A percentile compares a stretch with the other conserved stretches of the same genome.
Evolutionary conservation across 2,888 invertebrate genomes (phyloP).

Genomic region (Lamellibrachia columna): DNA sequence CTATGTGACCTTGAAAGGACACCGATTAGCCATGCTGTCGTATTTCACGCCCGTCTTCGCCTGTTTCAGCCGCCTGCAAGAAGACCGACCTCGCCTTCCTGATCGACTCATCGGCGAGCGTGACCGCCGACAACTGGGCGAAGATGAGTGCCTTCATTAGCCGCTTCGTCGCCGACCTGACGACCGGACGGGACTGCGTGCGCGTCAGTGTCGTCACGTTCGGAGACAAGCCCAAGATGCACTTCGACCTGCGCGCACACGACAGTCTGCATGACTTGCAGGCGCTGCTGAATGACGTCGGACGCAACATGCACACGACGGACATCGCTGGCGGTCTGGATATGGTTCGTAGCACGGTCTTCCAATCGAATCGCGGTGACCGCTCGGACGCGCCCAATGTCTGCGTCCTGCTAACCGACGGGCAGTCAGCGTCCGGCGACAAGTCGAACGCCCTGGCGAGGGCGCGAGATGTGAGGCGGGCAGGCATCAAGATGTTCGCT

Average conservation of each 20-base stretch:
- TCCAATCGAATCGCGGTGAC: slow-evolving; percentile 48
- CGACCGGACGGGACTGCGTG: neutral
- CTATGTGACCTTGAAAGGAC: neutral
- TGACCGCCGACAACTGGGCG: neutral
- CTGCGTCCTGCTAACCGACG: slow-evolving; percentile 49
- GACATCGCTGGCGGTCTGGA: slow-evolving; percentile 50
- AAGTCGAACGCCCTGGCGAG: neutral
- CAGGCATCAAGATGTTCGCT: neutral
- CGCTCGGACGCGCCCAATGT: slow-evolving; percentile 45
- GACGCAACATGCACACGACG: slow-evolving; percentile 48
- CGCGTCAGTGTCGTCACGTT: slow-evolving; percentile 19
- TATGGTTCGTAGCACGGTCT: slow-evolving; percentile 47
- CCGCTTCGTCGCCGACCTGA: neutral
- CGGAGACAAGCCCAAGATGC: slow-evolving; percentile 17
- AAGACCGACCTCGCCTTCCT: slow-evolving; percentile 19
- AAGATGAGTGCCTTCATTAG: neutral
- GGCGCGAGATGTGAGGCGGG: neutral
- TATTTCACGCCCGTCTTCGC: neutral
- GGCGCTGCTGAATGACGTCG: slow-evolving; percentile 43
- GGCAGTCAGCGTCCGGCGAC: slow-evolving; percentile 44
- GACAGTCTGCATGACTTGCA: slow-evolving; percentile 37
- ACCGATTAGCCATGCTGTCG: no score
- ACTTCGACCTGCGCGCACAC: slow-evolving; percentile 42
- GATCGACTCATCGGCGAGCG: neutral
- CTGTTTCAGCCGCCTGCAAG: neutral